Conservation (phyloP, 2,797 vertebrate species). For the Bryconaethiops microstoma region DNA sequence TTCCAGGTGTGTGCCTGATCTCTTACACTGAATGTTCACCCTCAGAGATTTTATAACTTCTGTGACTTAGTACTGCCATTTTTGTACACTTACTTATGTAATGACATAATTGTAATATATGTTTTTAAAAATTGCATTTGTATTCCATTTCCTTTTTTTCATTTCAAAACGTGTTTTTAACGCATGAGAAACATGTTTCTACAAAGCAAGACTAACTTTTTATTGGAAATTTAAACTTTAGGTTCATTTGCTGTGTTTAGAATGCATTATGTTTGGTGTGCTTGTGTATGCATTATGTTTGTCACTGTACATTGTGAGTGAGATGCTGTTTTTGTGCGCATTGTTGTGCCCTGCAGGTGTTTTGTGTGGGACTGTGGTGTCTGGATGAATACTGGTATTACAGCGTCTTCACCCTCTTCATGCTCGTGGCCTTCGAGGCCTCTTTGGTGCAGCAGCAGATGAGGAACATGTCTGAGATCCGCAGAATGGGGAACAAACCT, state of each 20-base stretch:
- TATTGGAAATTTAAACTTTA: too few species aligned
- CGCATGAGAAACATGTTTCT: too few species aligned
- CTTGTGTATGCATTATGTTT: background rate
- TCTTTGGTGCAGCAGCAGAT: conserved; percentile 97
- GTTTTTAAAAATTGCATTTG: too few species aligned
- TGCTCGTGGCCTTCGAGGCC: conserved; percentile 96
- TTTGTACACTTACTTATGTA: too few species aligned
- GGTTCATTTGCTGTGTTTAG: too few species aligned
- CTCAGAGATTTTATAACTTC: too few species aligned
- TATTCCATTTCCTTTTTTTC: too few species aligned
- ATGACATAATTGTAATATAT: too few species aligned
- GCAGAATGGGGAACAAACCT: conserved; percentile 95
- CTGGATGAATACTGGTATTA: conserved; percentile 99
- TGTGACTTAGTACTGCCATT: too few species aligned
- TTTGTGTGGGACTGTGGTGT: conserved; percentile 97
- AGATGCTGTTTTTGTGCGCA: background rate
- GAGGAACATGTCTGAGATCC: conserved; percentile 95
- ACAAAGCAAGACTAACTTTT: too few species aligned
- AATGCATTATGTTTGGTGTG: background rate
- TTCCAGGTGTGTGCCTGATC: conserved; percentile 83
- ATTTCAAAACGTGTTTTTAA: too few species aligned
- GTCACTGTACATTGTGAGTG: background rate
- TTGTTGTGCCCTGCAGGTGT: conserved; percentile 78
- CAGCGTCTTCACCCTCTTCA: conserved; percentile 97
- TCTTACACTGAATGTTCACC: background rate